These are phyloP conservation scores for Glaucomys volans DNA, from an alignment of 2,113 vertebrate species.

Conservation along the genomic window DNA sequence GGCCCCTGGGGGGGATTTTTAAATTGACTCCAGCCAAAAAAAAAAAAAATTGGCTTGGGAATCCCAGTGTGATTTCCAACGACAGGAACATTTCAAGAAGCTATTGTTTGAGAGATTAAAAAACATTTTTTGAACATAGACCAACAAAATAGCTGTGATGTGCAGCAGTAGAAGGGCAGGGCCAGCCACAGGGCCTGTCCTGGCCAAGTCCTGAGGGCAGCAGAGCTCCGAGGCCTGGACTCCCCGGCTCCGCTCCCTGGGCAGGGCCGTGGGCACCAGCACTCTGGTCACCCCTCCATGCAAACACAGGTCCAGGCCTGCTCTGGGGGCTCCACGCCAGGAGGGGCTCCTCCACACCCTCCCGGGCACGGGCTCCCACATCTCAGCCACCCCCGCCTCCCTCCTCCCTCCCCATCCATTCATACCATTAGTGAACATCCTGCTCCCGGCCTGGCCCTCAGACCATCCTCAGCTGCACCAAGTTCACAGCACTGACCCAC, in stretches of 20 bases:
- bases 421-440: neutral
- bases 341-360: too few relatives aligned
- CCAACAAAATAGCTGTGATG: constrained; percentile 37
- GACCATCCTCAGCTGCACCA: neutral
- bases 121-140: constrained; percentile 59
- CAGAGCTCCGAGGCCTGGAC: neutral
- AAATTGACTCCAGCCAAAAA: constrained; percentile 42
- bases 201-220: neutral
- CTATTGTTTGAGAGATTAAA: constrained; percentile 70
- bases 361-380: too few relatives aligned
- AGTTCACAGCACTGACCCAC: fast-evolving
- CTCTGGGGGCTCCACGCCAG: neutral
- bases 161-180: neutral
- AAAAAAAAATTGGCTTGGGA: constrained; percentile 4
- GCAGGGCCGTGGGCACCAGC: fast-evolving
- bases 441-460: neutral
- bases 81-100: constrained; percentile 54
- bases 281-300: too few relatives aligned
- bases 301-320: fast-evolving
- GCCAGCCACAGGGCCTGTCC: fast-evolving
- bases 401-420: too few relatives aligned
- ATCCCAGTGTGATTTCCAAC: constrained; percentile 52
- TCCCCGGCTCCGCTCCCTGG: fast-evolving
- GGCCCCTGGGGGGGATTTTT: neutral
- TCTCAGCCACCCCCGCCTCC: too few relatives aligned